A percentile compares a stretch with the other conserved stretches of the same genome.
Conservation (phyloP, 2,113 vertebrate genomes). For the Gulo gulo region DNA sequence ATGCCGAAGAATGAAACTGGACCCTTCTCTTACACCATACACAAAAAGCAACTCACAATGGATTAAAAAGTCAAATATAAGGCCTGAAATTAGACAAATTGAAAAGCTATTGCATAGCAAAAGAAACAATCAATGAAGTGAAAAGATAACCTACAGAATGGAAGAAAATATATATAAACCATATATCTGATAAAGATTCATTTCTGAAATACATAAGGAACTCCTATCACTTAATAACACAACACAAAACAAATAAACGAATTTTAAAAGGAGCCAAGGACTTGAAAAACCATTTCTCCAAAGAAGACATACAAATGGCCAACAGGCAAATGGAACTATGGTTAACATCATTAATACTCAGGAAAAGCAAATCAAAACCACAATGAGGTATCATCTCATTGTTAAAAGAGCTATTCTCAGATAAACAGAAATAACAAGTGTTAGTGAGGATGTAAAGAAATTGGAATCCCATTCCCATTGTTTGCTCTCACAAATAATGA, state of each 20-base stretch:
- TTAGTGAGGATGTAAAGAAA: neutral
- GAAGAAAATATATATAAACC: slow-evolving; percentile 21
- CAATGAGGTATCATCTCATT: neutral
- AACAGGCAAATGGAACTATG: neutral
- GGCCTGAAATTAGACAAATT: neutral
- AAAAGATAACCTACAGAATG: neutral
- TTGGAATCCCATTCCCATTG: neutral
- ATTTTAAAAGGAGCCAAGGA: neutral
- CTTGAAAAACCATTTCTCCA: neutral
- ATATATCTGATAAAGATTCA: neutral
- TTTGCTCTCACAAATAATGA: neutral
- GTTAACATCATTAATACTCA: neutral
- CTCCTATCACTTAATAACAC: neutral
- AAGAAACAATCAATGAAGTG: neutral
- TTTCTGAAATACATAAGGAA: slow-evolving; percentile 15
- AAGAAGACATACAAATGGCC: neutral
- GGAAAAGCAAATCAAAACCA: neutral
- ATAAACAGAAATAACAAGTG: neutral
- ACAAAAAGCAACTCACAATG: neutral
- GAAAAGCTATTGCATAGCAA: neutral
- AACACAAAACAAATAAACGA: neutral
- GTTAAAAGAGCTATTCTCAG: neutral
- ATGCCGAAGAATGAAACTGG: neutral
- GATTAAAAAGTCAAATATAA: slow-evolving; percentile 23
- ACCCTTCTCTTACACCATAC: neutral